Base-by-base conservation (phyloP, 2,797 vertebrate genomes). In the Chaenodraco wilsoni region DNA sequence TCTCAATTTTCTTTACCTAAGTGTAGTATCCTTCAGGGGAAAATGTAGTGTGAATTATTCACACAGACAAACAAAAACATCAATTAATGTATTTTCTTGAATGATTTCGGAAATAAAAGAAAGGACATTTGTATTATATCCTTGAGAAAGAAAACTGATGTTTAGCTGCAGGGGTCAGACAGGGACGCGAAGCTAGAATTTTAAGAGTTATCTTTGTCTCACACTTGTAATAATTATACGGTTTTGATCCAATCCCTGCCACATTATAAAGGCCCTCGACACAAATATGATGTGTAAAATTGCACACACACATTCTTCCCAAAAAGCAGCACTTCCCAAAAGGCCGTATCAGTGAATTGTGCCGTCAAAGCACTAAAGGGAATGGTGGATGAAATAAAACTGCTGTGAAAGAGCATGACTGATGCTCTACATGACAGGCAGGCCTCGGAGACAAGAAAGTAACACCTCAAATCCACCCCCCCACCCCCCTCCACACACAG, bases 371-470 rank as follows among this genome's bases (percentile, higher is more conserved):
- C 84, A 90, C 90, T 89, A 90, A 94, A 92, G 90, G 89, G 89
- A 93, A 92, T 87, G 84, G 84, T 86, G 90, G 90, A 91, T 92
- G 88, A 93, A 93, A 93, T 92, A 91, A 93, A 93, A 91, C 88
- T 85, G 86, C 87, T 88, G 81, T 84, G 82, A 94, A 93, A 92
- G 91, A 89, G 90, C 92, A 93, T 93, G 93, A 94, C 84, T 91
- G 92, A 93, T 94, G 90, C 87, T 79, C 85, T 90, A 91, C 91
- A 93, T 91, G 91, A 91, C 90, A 92, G 88, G 83, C 87, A 71
- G 87, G 82, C 89, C 88, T 90, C 73, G 74, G 90, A 93, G 90
- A 94, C 90, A 65, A 79, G 80, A 82, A 74, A 81, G 87, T 76
- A 87, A 89, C 87, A 89, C 89, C 90, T 92, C 81, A 82, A 83